phyloP scores from a whole-genome alignment of 1,140 invertebrate species.

The Papilio xuthus region DNA sequence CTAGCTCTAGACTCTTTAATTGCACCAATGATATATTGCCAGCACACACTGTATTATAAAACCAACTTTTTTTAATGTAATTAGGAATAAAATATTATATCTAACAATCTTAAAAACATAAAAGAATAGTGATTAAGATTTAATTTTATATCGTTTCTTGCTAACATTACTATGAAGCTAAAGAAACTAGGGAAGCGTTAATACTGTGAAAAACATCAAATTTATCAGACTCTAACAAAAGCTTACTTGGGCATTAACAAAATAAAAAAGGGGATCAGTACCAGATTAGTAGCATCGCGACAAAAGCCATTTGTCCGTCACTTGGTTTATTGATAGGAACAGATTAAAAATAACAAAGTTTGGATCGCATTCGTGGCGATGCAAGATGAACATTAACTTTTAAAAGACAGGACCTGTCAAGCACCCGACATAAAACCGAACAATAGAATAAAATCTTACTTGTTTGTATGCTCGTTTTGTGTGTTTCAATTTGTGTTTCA shows the following conservation, averaged over 20 bases:
- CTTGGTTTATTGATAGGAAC: slow-evolving; percentile 23
- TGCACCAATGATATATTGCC: slow-evolving; percentile 4
- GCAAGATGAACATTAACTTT: not conserved
- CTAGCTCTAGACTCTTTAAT: slow-evolving; percentile 9
- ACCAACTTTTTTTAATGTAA: not conserved
- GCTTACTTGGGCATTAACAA: not conserved
- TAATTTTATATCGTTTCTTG: too few relatives aligned
- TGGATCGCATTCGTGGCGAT: slow-evolving; percentile 1
- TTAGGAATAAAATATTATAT: not conserved
- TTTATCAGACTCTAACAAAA: not conserved
- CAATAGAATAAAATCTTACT: not conserved
- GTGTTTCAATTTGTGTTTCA: too few relatives aligned
- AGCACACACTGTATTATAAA: not conserved
- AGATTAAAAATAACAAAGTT: slow-evolving; percentile 27
- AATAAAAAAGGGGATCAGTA: not conserved
- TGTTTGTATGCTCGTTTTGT: too few relatives aligned
- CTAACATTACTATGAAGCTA: too few relatives aligned
- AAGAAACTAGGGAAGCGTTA: not conserved
- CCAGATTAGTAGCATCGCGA: slow-evolving; percentile 17
- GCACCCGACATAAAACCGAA: not conserved
- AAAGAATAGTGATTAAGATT: too few relatives aligned
- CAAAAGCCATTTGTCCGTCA: slow-evolving; percentile 20
- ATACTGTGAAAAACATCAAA: not conserved
- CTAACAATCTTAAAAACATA: too few relatives aligned
- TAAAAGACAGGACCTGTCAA: not conserved